A percentile compares a stretch with the other conserved stretches of the same genome.
Conservation (phyloP, 2,888 invertebrate species). For the Meganola albula region DNA sequence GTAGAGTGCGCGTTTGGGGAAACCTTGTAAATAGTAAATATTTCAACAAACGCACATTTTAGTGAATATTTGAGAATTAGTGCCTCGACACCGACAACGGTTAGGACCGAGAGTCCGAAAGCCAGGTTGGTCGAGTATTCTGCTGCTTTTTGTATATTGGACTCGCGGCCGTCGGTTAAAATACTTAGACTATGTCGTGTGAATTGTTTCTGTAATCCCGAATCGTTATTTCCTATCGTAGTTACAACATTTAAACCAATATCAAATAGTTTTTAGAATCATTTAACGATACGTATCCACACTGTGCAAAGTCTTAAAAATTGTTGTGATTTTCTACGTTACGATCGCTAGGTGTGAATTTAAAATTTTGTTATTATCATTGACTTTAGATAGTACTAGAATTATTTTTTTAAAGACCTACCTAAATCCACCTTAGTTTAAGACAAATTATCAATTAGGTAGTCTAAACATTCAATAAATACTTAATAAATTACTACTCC, state of each 20-base stretch:
- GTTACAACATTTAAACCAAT: conserved; percentile 47
- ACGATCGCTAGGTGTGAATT: conserved; percentile 56
- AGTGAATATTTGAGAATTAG: conserved; percentile 72
- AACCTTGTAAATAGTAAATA: conserved; percentile 69
- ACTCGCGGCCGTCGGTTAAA: conserved; percentile 62
- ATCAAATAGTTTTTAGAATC: too few species aligned
- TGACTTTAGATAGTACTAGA: too few species aligned
- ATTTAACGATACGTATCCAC: conserved; percentile 45
- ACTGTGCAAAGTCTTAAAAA: too few species aligned
- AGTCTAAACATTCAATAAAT: too few species aligned
- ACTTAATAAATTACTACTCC: too few species aligned
- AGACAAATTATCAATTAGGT: too few species aligned
- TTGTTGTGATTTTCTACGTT: conserved; percentile 54
- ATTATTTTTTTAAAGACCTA: too few species aligned
- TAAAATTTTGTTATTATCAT: too few species aligned
- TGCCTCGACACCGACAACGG: conserved; percentile 64
- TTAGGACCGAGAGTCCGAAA: conserved; percentile 53
- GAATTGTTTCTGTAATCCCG: conserved; percentile 55
- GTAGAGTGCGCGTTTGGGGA: conserved; percentile 45
- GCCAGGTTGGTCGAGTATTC: conserved; percentile 52
- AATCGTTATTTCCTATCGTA: conserved; percentile 52
- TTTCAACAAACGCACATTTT: conserved; percentile 76
- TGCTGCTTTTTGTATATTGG: conserved; percentile 57
- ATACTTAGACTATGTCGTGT: conserved; percentile 52
- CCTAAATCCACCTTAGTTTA: too few species aligned